Conservation (phyloP, 37 sponge, comb jelly and placozoan species). For the Oscarella lobularis region DNA sequence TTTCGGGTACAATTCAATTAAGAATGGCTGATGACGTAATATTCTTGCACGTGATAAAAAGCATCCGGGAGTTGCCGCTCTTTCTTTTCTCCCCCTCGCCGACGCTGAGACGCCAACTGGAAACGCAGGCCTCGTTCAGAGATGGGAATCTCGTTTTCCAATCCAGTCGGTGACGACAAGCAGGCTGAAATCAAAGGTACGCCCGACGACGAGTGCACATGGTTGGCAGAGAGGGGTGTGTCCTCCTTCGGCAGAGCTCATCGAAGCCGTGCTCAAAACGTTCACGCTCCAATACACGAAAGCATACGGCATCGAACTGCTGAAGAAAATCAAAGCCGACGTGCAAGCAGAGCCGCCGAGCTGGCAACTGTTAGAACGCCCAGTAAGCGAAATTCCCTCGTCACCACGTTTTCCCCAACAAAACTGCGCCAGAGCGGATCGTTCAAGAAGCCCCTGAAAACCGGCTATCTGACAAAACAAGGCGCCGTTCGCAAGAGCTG, state of each 20-base stretch:
- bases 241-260: neutral
- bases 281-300: slow-evolving; percentile 9
- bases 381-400: slow-evolving; percentile 1
- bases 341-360: neutral
- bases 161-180: neutral
- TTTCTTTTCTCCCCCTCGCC: too few species aligned
- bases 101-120: too few species aligned
- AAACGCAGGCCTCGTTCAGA: too few species aligned
- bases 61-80: too few species aligned
- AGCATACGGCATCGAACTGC: neutral
- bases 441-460: slow-evolving; percentile 1
- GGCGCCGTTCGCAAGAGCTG: slow-evolving; percentile 12
- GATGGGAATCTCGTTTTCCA: too few species aligned
- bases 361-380: slow-evolving; percentile 5
- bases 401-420: neutral
- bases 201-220: neutral
- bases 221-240: neutral
- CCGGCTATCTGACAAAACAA: slow-evolving; percentile 1
- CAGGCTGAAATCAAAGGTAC: slow-evolving; percentile 1
- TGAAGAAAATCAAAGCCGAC: neutral
- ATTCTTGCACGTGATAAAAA: too few species aligned
- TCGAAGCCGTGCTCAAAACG: slow-evolving; percentile 2
- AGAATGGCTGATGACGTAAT: too few species aligned
- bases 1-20: too few species aligned
- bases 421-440: neutral